These are phyloP conservation scores for Rhagophthalmus giganteus DNA, from an alignment of 2,888 invertebrate species.

Conservation along the genomic window DNA sequence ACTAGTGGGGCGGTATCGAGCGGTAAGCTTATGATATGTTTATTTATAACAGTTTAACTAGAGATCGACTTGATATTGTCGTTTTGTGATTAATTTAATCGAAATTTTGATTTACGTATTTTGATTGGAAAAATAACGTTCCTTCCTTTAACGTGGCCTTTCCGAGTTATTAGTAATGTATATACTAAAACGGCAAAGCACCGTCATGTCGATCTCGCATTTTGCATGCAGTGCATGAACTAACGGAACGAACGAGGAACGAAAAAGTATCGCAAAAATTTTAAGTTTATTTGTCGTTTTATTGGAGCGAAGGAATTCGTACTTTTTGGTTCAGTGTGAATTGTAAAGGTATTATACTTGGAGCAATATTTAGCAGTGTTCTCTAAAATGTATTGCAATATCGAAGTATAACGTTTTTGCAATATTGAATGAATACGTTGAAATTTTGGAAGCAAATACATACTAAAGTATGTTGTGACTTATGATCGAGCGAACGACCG, in stretches of 20 bases:
- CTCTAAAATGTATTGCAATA: slow-evolving; percentile 5
- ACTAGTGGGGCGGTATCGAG: slow-evolving; percentile 53
- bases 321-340: slow-evolving; percentile 22
- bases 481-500: slow-evolving; percentile 26
- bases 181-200: slow-evolving; percentile 40
- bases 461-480: slow-evolving; percentile 47
- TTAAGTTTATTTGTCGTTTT: too few species aligned
- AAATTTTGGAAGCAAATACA: slow-evolving; percentile 44
- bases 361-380: slow-evolving; percentile 9
- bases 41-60: slow-evolving; percentile 27
- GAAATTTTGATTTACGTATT: too few species aligned
- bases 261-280: slow-evolving; percentile 17
- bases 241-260: slow-evolving; percentile 41
- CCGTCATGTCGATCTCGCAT: slow-evolving; percentile 43
- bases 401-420: slow-evolving; percentile 37
- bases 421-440: slow-evolving; percentile 29
- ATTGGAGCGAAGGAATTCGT: slow-evolving; percentile 3
- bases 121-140: too few species aligned
- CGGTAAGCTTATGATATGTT: slow-evolving; percentile 50
- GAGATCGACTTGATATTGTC: slow-evolving; percentile 47
- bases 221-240: slow-evolving; percentile 46
- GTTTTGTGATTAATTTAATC: slow-evolving; percentile 35
- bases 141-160: too few species aligned
- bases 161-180: too few species aligned
- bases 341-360: slow-evolving; percentile 25